A percentile compares a stretch with the other conserved stretches of the same genome.
phyloP scores from a whole-genome alignment of 92 coral and sea anemone genomes.

The Nematostella vectensis region DNA sequence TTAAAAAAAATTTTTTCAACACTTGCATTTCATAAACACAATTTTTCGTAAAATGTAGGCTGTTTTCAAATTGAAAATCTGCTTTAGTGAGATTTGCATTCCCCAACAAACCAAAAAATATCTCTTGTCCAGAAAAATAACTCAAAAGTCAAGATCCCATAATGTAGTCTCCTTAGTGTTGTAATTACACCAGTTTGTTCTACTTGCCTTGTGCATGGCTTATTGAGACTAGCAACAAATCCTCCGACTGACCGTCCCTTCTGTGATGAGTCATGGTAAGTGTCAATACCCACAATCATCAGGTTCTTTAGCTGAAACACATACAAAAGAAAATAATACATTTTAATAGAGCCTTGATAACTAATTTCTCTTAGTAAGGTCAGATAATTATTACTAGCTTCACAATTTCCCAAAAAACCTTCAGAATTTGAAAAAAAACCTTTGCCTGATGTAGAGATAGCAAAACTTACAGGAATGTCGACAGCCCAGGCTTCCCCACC shows the following conservation, averaged over 20 bases:
- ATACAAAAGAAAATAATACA: no score
- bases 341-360: not conserved
- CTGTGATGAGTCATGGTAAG: conserved; percentile 76
- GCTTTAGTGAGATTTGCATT: no score
- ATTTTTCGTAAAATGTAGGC: no score
- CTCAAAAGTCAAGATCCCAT: not conserved
- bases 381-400: no score
- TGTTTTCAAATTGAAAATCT: no score
- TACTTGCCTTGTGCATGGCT: conserved; percentile 63
- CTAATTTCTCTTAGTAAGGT: not conserved
- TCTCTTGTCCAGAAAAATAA: not conserved
- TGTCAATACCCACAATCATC: conserved; percentile 90
- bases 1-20: no score
- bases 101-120: not conserved
- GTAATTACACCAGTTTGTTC: not conserved
- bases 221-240: conserved; percentile 85
- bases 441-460: not conserved
- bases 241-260: conserved; percentile 97
- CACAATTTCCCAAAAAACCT: no score
- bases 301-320: conserved; percentile 66
- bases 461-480: conserved; percentile 75
- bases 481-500: conserved; percentile 99
- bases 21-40: no score
- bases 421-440: not conserved
- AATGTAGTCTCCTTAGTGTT: not conserved